Evolutionary conservation across 2,888 invertebrate species (phyloP), one percentile per base, ranked within the genome.

Genomic region (Leucophenga montana): DNA sequence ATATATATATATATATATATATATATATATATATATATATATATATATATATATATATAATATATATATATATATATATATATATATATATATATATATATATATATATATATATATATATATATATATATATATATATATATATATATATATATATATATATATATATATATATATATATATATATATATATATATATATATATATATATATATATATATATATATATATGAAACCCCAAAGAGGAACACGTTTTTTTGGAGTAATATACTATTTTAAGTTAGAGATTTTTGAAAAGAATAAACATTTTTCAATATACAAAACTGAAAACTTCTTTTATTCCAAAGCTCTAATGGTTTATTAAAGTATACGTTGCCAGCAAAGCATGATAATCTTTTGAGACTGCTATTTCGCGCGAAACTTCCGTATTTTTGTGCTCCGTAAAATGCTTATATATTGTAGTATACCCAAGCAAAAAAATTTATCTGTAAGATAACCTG

Each of bases 201-300:
- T 59, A 61, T 14, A 9, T 48, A 64, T 8, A 46, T 39, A 61
- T 44, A 62, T n/a, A n/a, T n/a, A n/a, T n/a, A n/a, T n/a, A n/a
- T 62, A 62, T 44, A 62, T 61, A 62, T 64, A 46, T 64, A 64
- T 11, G 48, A 48, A 50, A 14, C 50, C 16, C 50, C 13, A n/a
- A 22, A 18, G 22, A 20, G 46, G 18, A 46, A n/a, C 44, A 64
- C 62, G 18, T 64, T 64, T 64, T 64, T 64, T 64, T 64, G 62
- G 27, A 64, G 46, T 64, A 46, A 64, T 64, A 46, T 64, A 64
- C 48, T 64, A 64, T 64, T 39, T 39, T 64, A 64, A 64, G 62
- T 64, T 64, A 64, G 62, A 64, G 62, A 64, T 64, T 64, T 64
- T 64, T 64, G 62, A 64, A 64, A 39, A 11, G 48, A 64, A 64